These are phyloP conservation scores for Catocala sponsa DNA, from an alignment of 2,888 invertebrate genomes.

Conservation along the genomic window DNA sequence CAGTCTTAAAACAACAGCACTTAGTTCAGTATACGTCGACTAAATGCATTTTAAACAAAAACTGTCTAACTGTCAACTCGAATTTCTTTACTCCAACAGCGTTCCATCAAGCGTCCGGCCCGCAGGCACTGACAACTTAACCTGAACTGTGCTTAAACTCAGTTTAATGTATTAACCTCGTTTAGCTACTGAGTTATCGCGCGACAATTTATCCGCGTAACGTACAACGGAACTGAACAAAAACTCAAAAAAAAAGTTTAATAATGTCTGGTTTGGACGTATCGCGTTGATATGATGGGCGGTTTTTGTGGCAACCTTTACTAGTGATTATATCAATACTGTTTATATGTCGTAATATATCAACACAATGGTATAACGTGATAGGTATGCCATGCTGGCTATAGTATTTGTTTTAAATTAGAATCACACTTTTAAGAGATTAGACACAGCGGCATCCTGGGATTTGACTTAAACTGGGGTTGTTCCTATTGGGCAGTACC, in stretches of 20 bases:
- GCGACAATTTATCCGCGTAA: constrained; percentile 75
- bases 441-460: no score
- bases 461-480: no score
- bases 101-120: constrained; percentile 59
- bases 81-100: constrained; percentile 55
- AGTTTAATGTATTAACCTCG: constrained; percentile 83
- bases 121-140: constrained; percentile 64
- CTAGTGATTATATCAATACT: no score
- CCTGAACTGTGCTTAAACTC: constrained; percentile 73
- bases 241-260: constrained; percentile 78
- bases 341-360: no score
- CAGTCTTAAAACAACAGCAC: constrained; percentile 1
- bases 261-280: constrained; percentile 63
- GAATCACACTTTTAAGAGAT: no score
- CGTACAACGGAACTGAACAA: constrained; percentile 65
- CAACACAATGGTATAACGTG: no score
- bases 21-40: constrained; percentile 8
- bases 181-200: constrained; percentile 79
- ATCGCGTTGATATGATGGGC: constrained; percentile 1
- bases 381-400: no score
- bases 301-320: constrained; percentile 1
- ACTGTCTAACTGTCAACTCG: constrained; percentile 44
- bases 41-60: constrained; percentile 36
- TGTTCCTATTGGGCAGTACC: no score
- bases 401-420: no score